A percentile compares a stretch with the other conserved stretches of the same genome.
phyloP scores from a whole-genome alignment of 2,888 invertebrate genomes.

The Crioceris asparagi region DNA sequence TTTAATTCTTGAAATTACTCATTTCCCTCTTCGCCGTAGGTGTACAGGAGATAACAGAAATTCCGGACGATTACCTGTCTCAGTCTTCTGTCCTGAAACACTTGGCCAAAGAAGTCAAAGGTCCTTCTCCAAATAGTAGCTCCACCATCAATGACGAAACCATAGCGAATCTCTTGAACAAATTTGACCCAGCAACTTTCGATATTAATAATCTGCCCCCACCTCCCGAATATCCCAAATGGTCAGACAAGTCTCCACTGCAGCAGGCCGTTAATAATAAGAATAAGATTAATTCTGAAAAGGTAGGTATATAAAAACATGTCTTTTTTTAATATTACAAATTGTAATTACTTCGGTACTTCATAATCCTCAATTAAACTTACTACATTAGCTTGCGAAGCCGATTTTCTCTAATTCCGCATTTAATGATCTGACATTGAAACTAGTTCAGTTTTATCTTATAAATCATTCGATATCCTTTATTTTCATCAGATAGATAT shows the following conservation, averaged over 20 bases:
- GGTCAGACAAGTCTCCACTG: conserved; percentile 33
- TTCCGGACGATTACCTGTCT: conserved; percentile 73
- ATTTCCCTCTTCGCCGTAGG: too few species aligned
- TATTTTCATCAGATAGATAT: not conserved
- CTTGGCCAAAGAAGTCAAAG: conserved; percentile 65
- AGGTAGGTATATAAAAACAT: too few species aligned
- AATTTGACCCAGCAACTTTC: conserved; percentile 22
- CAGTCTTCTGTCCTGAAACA: conserved; percentile 77
- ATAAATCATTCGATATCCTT: not conserved
- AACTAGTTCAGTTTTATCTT: too few species aligned
- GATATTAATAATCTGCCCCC: conserved; percentile 30
- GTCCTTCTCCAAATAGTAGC: conserved; percentile 28
- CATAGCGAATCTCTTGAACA: conserved; percentile 20
- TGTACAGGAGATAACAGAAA: conserved; percentile 67
- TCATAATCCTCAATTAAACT: too few species aligned
- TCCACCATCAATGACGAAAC: conserved; percentile 20
- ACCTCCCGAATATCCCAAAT: conserved; percentile 37
- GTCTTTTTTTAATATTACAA: too few species aligned
- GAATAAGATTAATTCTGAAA: conserved; percentile 37
- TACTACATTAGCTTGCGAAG: too few species aligned
- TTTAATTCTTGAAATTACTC: not conserved
- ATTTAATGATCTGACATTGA: too few species aligned
- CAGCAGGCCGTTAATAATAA: conserved; percentile 27
- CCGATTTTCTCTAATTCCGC: too few species aligned
- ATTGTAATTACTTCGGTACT: too few species aligned